Evolutionary conservation across 2,888 invertebrate species (phyloP), one percentile per base, ranked within the genome.

Genomic region (Dioctria linearis): DNA sequence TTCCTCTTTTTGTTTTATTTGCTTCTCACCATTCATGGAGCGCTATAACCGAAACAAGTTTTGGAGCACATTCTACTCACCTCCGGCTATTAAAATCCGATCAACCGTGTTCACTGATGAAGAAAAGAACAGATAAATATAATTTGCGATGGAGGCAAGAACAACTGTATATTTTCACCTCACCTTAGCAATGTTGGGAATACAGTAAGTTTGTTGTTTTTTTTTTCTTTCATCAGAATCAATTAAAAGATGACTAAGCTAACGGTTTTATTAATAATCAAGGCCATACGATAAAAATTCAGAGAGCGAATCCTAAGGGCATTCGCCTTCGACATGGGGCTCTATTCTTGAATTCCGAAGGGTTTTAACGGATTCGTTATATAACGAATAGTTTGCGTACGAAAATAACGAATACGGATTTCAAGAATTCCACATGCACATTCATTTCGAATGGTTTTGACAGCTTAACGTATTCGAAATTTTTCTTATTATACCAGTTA

Each of bases 261-360:
- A 13, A 46, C n/a, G 67, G 67, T 67, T 67, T 67, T 67, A 67
- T 67, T 46, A 5, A n/a, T 43, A 46, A 67, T 67, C 67, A 67
- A 66, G 46, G 67, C 46, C 43, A 67, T 42, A 66, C 0, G 25
- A 25, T 25, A 25, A 25, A 25, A 25, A 25, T 25, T 25, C 25
- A 25, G 25, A 25, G 25, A 25, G 25, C 0, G 25, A 25, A 25
- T 25, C 25, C 25, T 25, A 25, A 25, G 25, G 25, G 25, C 25
- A 25, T 25, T 25, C 25, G 25, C 25, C 25, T 25, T 25, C 25
- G 25, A 25, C 25, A 0, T 25, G 25, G 25, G 25, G 25, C 25
- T 25, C 1, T 25, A 25, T 25, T 25, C 25, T 25, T 25, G 25
- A 25, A 25, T 25, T 25, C 25, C 2, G 25, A 25, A 25, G 25